phyloP scores from a whole-genome alignment of 2,113 vertebrate species.

The Sigmodon hispidus region DNA sequence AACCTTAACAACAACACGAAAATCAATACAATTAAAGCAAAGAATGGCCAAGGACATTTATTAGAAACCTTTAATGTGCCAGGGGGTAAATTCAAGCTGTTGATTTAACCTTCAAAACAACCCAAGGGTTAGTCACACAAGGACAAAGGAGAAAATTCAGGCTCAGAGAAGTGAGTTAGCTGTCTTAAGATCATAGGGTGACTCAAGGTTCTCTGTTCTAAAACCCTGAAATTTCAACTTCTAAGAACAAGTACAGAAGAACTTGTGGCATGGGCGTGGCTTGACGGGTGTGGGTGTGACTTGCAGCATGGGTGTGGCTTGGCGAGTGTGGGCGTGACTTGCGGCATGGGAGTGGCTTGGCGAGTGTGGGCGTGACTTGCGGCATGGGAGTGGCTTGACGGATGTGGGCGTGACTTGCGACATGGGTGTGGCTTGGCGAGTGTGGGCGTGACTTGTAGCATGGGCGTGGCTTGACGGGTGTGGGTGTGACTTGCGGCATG shows the following conservation, averaged over 20 bases:
- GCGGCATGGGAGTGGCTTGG: neutral
- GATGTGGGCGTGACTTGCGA: too few species aligned
- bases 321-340: too few species aligned
- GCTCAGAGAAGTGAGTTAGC: neutral
- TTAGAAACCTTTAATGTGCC: fast-evolving
- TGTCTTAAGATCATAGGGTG: neutral
- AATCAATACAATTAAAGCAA: neutral
- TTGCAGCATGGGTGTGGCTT: too few species aligned
- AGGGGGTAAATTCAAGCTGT: neutral
- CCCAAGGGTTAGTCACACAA: neutral
- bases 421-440: too few species aligned
- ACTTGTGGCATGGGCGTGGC: neutral
- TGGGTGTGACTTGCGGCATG: too few species aligned
- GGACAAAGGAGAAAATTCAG: neutral
- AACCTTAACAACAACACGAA: neutral
- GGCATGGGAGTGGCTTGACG: neutral
- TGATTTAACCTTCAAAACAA: neutral
- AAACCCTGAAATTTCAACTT: neutral
- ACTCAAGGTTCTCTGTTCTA: neutral
- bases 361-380: neutral
- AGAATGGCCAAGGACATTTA: neutral
- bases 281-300: neutral
- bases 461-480: neutral
- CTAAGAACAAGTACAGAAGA: neutral
- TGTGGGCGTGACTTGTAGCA: too few species aligned